A percentile compares a stretch with the other conserved stretches of the same genome.
Conservation (phyloP, 2,797 vertebrate genomes). For the Octomys mimax region DNA sequence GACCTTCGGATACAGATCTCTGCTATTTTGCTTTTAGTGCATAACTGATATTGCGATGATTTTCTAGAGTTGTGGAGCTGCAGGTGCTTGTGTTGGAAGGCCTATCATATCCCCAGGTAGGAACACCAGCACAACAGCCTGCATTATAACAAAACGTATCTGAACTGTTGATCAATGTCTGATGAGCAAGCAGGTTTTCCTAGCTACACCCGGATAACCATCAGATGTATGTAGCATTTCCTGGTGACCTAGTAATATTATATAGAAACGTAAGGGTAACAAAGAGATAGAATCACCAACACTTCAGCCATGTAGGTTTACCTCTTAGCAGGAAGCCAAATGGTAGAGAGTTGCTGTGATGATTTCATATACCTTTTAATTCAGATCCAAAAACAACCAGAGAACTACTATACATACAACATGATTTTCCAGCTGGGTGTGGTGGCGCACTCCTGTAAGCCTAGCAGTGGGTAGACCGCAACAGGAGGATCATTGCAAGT, state of each 20-base stretch:
- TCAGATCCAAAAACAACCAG: background rate
- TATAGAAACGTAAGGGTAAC: background rate
- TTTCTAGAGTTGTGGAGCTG: background rate
- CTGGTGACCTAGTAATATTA: background rate
- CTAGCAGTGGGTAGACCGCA: no score
- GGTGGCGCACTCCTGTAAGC: no score
- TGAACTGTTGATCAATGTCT: background rate
- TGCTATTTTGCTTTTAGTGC: background rate
- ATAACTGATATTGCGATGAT: background rate
- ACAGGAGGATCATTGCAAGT: no score
- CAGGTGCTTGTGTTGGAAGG: fast-evolving
- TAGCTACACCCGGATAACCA: background rate
- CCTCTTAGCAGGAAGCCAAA: background rate
- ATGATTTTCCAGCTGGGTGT: background rate
- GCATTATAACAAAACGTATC: background rate
- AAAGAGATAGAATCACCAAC: background rate
- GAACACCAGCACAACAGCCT: background rate
- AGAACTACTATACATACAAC: background rate
- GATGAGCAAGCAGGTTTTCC: background rate
- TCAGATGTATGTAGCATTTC: background rate
- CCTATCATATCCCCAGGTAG: background rate
- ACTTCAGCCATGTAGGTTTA: background rate
- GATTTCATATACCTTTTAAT: background rate
- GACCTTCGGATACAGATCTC: background rate
- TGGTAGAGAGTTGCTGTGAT: background rate